Percentiles rank a stretch among this genome's conserved stretches.
phyloP scores from a whole-genome alignment of 1,140 invertebrate genomes.

The Leucophenga varia region DNA sequence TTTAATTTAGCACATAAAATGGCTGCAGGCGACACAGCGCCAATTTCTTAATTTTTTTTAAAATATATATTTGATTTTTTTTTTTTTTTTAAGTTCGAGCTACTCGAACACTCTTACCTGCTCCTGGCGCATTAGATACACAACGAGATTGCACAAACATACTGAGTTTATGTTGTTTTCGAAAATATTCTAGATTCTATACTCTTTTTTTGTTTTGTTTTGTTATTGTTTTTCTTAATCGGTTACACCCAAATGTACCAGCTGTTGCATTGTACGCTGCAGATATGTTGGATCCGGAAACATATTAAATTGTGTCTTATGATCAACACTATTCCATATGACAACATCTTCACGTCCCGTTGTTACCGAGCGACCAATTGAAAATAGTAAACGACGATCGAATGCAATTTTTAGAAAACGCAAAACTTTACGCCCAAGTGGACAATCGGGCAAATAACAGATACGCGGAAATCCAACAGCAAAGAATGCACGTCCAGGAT shows the following conservation, averaged over 20 bases:
- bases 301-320: conserved; percentile 81
- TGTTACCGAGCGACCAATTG: conserved; percentile 82
- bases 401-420: conserved; percentile 78
- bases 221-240: conserved; percentile 42
- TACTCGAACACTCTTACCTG: conserved; percentile 30
- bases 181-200: not conserved
- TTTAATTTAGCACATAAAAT: too few species aligned
- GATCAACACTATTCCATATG: conserved; percentile 89
- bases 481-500: conserved; percentile 80
- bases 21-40: too few species aligned
- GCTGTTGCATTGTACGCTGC: conserved; percentile 70
- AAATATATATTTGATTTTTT: conserved; percentile 12
- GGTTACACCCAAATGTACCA: conserved; percentile 69
- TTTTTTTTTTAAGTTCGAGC: conserved; percentile 46
- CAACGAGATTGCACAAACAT: conserved; percentile 46
- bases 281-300: conserved; percentile 77
- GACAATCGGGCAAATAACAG: conserved; percentile 78
- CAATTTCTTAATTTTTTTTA: not conserved
- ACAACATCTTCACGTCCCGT: conserved; percentile 87
- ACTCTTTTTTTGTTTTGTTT: not conserved
- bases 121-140: conserved; percentile 19
- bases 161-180: conserved; percentile 38
- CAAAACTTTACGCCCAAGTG: conserved; percentile 72
- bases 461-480: conserved; percentile 82
- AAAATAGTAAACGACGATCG: conserved; percentile 81